Evolutionary conservation across 2,888 invertebrate genomes (phyloP).

Genomic region (Ophion costatus): DNA sequence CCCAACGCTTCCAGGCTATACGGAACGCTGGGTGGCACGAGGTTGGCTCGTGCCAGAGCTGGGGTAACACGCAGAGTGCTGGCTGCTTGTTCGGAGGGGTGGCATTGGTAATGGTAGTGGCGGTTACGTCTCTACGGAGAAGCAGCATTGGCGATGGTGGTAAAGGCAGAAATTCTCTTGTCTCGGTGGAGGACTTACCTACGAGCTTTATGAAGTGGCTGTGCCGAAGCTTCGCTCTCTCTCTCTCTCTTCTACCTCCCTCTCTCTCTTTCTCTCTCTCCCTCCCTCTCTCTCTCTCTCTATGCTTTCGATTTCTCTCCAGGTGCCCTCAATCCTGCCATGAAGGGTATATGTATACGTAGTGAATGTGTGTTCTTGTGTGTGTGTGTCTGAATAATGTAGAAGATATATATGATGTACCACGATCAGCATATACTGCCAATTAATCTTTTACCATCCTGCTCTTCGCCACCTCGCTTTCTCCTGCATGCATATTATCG

Average conservation of each 20-base stretch:
- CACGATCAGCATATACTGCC: constrained; percentile 62
- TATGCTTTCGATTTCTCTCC: background rate
- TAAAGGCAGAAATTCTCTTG: constrained; percentile 47
- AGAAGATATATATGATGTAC: constrained; percentile 48
- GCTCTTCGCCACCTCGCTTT: constrained; percentile 1
- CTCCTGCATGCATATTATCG: constrained; percentile 52
- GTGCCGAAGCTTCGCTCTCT: constrained; percentile 33
- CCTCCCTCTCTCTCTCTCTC: constrained; percentile 8
- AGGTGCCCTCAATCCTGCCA: no score
- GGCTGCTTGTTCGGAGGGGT: constrained; percentile 26
- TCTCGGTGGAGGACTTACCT: constrained; percentile 51
- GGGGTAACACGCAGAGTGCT: constrained; percentile 40
- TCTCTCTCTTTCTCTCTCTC: background rate
- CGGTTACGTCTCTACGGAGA: constrained; percentile 12
- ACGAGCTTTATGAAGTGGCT: constrained; percentile 58
- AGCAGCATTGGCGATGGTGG: constrained; percentile 25
- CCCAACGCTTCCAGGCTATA: constrained; percentile 23
- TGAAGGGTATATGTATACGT: no score
- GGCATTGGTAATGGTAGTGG: constrained; percentile 26
- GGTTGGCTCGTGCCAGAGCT: constrained; percentile 48
- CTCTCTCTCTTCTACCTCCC: background rate
- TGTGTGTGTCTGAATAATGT: background rate
- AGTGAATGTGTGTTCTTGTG: no score
- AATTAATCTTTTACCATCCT: constrained; percentile 54
- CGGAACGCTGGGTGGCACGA: constrained; percentile 44